Base-by-base conservation (phyloP, 2,113 vertebrate species). In the Tychaedon coryphoeus region DNA sequence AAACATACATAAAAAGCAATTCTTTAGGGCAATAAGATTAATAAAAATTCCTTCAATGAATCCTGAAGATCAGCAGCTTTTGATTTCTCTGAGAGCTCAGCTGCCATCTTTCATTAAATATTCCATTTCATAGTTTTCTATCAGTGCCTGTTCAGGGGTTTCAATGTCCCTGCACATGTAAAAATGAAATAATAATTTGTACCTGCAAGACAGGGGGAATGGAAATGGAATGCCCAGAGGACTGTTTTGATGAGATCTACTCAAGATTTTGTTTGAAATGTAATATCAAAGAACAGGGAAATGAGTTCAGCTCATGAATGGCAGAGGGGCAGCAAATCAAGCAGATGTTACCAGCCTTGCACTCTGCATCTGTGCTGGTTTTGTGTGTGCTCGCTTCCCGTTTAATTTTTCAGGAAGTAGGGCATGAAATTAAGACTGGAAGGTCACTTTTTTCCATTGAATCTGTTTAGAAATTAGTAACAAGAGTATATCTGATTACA, bases 121-220 rank as follows among this genome's bases (percentile, higher is more conserved):
- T 94, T 96, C 92, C 71, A 92, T 95, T 95, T 97, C 72, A 93
- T 93, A 95, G 74, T 90, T 88, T 64, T 64, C 56, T 93, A 80
- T 82, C 67, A 86, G 79, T 88, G 79, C 74, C 89, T 93, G 85
- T 78, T 92, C 45, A 38, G 95, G 91, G 92, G 61, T 93, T 90
- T 92, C 83, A 36, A 0, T 72, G 85, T 96, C 91, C 93, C 94
- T 73, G 81, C 36, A 61, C 93, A 56, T 93, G 92, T 85, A 76
- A 94, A 29, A 96, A 95, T 95, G 90, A 91, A 97, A 96, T 87
- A 93, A 94, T 96, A 65, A 95, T 97, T 95, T 95, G 88, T 97
- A 96, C 93, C 92, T 93, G 93, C 71, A 60, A 83, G 94, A 91
- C 83, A 69, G 60, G 51, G 47, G 90, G 90, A 87, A 90, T 83